Base-by-base conservation (phyloP, 2,797 vertebrate genomes). In the Natrix natrix region DNA sequence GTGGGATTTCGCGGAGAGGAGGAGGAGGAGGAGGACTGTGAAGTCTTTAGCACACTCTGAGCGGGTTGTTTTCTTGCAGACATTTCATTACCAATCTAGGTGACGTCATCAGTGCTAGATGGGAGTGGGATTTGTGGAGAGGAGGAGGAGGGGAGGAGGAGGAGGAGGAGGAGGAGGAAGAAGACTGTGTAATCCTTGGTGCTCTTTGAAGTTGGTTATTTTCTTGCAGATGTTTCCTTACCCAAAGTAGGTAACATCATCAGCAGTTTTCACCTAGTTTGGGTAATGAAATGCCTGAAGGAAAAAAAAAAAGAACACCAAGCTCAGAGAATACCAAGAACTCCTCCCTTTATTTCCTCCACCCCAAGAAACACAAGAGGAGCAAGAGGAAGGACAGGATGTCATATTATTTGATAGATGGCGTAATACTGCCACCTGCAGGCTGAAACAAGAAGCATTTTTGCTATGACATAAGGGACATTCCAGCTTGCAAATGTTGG, bases 361-460 rank as follows among this genome's bases (percentile, higher is more conserved):
- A 32, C 13, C 5, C 14, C 16, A 8, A 78, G 37, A 22, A 43
- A 43, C 17, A 5, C 22, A 24, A 37, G 16, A 60, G 3, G 37
- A 37, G 10, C 11, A 4, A n/a, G 61, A 91, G 8, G 13, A 26
- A 48, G 63, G 8, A 1, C 5, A 57, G n/a, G 28, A 17, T 8
- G 0, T 32, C 0, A 0, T n/a, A 32, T 8, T 24, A n/a, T n/a
- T n/a, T 16, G 12, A 59, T 52, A 52, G 8, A 6, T 7, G 20
- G 56, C 55, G 60, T 54, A 86, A 28, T 26, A 13, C 12, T 92
- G 66, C 86, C 89, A 88, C 12, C 93, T 87, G 54, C 91, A 37
- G 93, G 91, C 26, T 12, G 8, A 91, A 91, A 26, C 20, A 20
- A 17, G 43, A 59, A 87, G 22, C 5, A 2, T 8, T 2, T 55